phyloP scores from a whole-genome alignment of 1,140 invertebrate species.

The Dendroctonus ponderosae region DNA sequence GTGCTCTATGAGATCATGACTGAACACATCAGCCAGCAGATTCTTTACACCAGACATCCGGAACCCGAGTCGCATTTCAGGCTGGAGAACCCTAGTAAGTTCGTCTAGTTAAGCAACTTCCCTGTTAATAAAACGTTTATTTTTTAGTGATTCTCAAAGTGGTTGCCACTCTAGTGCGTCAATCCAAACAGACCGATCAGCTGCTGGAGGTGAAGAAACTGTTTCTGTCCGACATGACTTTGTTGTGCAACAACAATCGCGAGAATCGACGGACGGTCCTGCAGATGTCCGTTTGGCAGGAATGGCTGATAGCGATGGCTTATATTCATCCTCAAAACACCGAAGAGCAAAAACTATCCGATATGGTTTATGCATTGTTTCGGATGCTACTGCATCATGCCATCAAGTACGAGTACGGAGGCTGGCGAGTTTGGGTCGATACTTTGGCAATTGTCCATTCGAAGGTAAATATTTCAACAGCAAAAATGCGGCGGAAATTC shows the following conservation, averaged over 20 bases:
- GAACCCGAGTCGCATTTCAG: conserved; percentile 93
- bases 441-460: conserved; percentile 99
- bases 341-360: conserved; percentile 94
- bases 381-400: conserved; percentile 97
- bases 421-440: conserved; percentile 99
- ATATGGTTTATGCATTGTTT: conserved; percentile 98
- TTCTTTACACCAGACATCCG: conserved; percentile 85
- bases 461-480: conserved; percentile 66
- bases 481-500: too few species aligned
- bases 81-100: conserved; percentile 95
- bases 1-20: conserved; percentile 99
- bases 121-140: background rate
- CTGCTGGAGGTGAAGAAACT: conserved; percentile 92
- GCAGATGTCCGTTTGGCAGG: conserved; percentile 99
- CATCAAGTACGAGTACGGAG: conserved; percentile 99
- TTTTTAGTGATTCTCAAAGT: conserved; percentile 95
- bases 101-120: background rate
- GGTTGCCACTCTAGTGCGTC: conserved; percentile 92
- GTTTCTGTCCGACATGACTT: conserved; percentile 96
- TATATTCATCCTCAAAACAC: conserved; percentile 95
- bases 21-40: conserved; percentile 93
- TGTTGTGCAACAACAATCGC: conserved; percentile 94
- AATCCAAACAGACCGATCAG: conserved; percentile 91
- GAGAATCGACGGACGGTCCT: conserved; percentile 96
- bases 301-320: conserved; percentile 98